phyloP scores from a whole-genome alignment of 2,888 invertebrate species.

The Drosophila dives region DNA sequence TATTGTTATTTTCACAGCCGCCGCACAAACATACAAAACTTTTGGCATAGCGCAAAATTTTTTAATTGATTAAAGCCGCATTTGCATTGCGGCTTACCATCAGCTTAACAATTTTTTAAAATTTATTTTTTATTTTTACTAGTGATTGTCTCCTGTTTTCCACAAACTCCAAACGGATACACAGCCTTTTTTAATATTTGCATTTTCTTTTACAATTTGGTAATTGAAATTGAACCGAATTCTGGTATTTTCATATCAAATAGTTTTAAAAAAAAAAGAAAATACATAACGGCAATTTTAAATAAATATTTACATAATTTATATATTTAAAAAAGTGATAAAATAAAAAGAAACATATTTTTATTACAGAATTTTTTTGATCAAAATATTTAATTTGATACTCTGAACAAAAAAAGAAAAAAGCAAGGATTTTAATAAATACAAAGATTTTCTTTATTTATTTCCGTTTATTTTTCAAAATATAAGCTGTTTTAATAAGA shows the following conservation, averaged over 20 bases:
- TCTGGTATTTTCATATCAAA: slow-evolving; percentile 15
- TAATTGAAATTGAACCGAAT: slow-evolving; percentile 61
- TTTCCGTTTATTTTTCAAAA: neutral
- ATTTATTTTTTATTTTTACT: slow-evolving; percentile 32
- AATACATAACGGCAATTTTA: slow-evolving; percentile 2
- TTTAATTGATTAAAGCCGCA: slow-evolving; percentile 82
- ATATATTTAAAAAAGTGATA: slow-evolving; percentile 1
- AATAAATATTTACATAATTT: slow-evolving; percentile 12
- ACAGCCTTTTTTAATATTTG: slow-evolving; percentile 27
- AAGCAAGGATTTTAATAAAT: neutral
- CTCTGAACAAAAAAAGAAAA: neutral
- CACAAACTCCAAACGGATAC: neutral
- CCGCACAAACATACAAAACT: slow-evolving; percentile 41
- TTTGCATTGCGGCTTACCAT: slow-evolving; percentile 77
- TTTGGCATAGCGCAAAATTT: slow-evolving; percentile 67
- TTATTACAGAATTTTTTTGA: neutral
- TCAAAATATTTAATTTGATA: slow-evolving; percentile 9
- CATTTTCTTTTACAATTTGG: slow-evolving; percentile 44
- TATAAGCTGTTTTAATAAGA: no score
- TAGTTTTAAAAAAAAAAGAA: slow-evolving; percentile 7
- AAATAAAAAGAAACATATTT: slow-evolving; percentile 7
- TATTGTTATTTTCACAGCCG: slow-evolving; percentile 62
- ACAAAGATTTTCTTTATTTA: no score
- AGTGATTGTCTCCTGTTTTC: slow-evolving; percentile 5
- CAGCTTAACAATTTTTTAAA: slow-evolving; percentile 65